Base-by-base conservation (phyloP, 1,140 invertebrate species). In the Hylaeus volcanicus region DNA sequence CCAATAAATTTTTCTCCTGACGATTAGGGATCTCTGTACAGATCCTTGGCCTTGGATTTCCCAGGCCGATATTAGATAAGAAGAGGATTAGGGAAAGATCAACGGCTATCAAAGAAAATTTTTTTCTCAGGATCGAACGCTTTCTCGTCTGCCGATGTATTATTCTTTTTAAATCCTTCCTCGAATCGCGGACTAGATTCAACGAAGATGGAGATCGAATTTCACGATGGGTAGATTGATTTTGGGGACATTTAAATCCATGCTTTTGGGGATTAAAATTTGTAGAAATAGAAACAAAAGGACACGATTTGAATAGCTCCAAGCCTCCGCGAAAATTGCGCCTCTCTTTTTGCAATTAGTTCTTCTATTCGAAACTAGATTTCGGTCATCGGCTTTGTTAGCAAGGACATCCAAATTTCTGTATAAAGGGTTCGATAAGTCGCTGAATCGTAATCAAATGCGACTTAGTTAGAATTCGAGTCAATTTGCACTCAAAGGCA, bases 331-430 rank as follows among this genome's bases (percentile, higher is more conserved):
- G 45, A 11, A 74, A 64, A 75, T 75, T 56, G n/a, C 63, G 8
- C 26, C 26, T 69, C 74, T 73, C 8, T 41, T 48, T 15, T 72
- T n/a, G 48, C 70, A 79, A 79, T 79, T 79, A 65, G 61, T 58
- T 8, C 61, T 51, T 64, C 45, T 65, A 53, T 0, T 3, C 8
- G 3, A 15, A 43, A 77, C 26, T 15, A 9, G 68, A 72, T 78
- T 78, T 72, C 68, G 76, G 45, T 14, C 56, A 51, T 72, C 39
- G 58, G 53, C 37, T 48, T 61, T 48, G 68, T 72, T 63, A 45
- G 6, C 26, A 1, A 26, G 43, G 1, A 48, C 37, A 14, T 51
- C 37, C 48, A 61, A 76, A 70, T 73, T 72, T 53, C 39, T 63
- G 41, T 15, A n/a, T 53, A 45, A 60, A 56, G n/a, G 12, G 9